Percentiles rank a stretch among this genome's conserved stretches.
Conservation (phyloP, 1,140 invertebrate genomes). For the Oscheius sp. region DNA sequence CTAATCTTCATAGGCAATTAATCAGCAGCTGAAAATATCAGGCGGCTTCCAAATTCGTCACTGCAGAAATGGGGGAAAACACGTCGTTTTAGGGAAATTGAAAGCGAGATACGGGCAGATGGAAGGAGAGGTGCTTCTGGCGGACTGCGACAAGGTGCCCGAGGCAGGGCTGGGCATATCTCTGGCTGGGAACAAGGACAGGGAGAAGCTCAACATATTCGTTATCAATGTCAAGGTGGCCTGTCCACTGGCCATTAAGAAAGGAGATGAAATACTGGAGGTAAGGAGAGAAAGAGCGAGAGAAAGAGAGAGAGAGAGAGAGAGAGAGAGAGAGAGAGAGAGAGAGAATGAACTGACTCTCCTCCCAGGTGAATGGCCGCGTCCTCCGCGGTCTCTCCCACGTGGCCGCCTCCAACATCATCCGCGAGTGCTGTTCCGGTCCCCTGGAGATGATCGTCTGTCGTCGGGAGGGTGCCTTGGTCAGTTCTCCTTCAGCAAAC, state of each 20-base stretch:
- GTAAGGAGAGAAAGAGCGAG: slow-evolving; percentile 63
- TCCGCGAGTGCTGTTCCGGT: slow-evolving; percentile 53
- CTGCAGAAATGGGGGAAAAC: no score
- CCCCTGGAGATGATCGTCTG: slow-evolving; percentile 50
- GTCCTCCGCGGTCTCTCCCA: slow-evolving; percentile 57
- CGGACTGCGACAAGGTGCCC: slow-evolving; percentile 69
- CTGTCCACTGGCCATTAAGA: slow-evolving; percentile 76
- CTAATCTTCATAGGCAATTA: no score
- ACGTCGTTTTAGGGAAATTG: slow-evolving; percentile 77
- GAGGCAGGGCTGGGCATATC: slow-evolving; percentile 77
- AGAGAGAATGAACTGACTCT: not conserved
- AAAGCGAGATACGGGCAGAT: slow-evolving; percentile 82
- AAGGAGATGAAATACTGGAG: slow-evolving; percentile 93
- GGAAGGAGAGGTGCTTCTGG: slow-evolving; percentile 69
- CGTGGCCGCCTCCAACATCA: slow-evolving; percentile 51
- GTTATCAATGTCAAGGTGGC: slow-evolving; percentile 88
- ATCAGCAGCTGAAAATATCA: no score
- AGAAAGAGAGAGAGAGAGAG: not conserved
- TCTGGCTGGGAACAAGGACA: slow-evolving; percentile 77
- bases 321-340: not conserved
- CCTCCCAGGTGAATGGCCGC: slow-evolving; percentile 58
- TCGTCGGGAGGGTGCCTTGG: slow-evolving; percentile 32
- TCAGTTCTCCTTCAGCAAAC: slow-evolving; percentile 6
- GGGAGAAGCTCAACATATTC: slow-evolving; percentile 91
- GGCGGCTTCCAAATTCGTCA: no score